A percentile compares a stretch with the other conserved stretches of the same genome.
Conservation (phyloP, 2,797 vertebrate genomes). For the Champsocephalus esox region DNA sequence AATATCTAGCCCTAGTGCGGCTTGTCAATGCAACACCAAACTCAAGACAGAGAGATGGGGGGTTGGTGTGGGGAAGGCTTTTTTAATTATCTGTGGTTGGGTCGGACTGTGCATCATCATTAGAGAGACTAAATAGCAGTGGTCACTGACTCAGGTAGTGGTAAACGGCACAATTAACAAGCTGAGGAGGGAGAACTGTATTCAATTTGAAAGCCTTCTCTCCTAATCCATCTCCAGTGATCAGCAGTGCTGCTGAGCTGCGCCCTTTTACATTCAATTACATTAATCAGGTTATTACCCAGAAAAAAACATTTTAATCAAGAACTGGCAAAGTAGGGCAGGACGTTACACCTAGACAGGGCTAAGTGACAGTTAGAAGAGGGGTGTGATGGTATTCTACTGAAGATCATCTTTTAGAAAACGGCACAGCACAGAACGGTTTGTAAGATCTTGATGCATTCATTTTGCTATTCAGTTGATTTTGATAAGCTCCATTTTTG, state of each 20-base stretch:
- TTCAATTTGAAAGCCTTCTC: slow-evolving; percentile 99
- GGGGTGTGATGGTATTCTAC: slow-evolving; percentile 51
- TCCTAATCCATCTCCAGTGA: slow-evolving; percentile 99
- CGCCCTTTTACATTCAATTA: slow-evolving; percentile 99
- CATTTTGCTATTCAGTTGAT: slow-evolving; percentile 32
- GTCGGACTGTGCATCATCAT: slow-evolving; percentile 99
- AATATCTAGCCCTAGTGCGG: slow-evolving; percentile 83
- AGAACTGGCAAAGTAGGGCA: slow-evolving; percentile 89
- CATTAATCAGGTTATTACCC: slow-evolving; percentile 99
- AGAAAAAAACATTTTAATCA: slow-evolving; percentile 99
- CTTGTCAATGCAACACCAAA: slow-evolving; percentile 85
- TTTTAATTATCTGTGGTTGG: slow-evolving; percentile 98
- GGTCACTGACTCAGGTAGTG: slow-evolving; percentile 99
- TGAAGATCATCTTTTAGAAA: slow-evolving; percentile 51
- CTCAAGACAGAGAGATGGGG: slow-evolving; percentile 81
- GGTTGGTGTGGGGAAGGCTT: slow-evolving; percentile 82
- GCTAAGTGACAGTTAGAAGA: slow-evolving; percentile 69
- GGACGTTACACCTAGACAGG: slow-evolving; percentile 70
- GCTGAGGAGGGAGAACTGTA: slow-evolving; percentile 95
- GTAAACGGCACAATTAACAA: slow-evolving; percentile 99
- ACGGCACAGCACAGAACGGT: slow-evolving; percentile 22
- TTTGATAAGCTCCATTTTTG: slow-evolving; percentile 17
- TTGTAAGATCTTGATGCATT: slow-evolving; percentile 2
- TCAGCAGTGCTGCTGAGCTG: slow-evolving; percentile 96
- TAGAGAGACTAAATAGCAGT: slow-evolving; percentile 99